These are phyloP conservation scores for Torymus auratus DNA, from an alignment of 2,888 invertebrate species.

Conservation along the genomic window DNA sequence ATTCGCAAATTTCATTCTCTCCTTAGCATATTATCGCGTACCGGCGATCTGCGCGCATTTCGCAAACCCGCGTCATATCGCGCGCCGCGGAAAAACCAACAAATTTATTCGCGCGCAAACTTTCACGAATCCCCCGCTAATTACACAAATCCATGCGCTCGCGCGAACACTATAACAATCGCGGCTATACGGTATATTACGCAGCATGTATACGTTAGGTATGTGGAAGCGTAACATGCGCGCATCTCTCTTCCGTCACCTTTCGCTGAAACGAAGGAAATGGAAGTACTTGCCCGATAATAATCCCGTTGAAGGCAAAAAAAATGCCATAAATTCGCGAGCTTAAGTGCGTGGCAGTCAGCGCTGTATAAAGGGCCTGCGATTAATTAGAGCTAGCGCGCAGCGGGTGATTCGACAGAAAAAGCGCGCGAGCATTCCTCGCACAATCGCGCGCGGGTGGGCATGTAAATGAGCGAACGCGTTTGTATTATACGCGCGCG, in stretches of 20 bases:
- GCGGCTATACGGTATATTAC: background rate
- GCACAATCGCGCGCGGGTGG: background rate
- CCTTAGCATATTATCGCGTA: slow-evolving; percentile 35
- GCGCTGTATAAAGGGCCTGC: too few relatives aligned
- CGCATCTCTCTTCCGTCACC: slow-evolving; percentile 13
- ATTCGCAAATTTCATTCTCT: slow-evolving; percentile 32
- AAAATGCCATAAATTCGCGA: background rate
- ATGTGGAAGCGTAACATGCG: background rate
- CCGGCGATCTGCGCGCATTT: slow-evolving; percentile 6
- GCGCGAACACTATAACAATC: background rate
- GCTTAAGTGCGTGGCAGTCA: too few relatives aligned
- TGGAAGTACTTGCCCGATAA: background rate
- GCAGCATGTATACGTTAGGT: background rate
- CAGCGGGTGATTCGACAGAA: background rate
- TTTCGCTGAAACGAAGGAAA: background rate
- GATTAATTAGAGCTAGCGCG: too few relatives aligned
- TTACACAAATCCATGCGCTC: slow-evolving; percentile 19
- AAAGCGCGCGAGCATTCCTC: slow-evolving; percentile 1
- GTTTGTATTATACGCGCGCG: background rate
- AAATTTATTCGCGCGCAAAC: slow-evolving; percentile 29
- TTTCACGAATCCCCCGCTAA: slow-evolving; percentile 22
- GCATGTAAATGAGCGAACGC: slow-evolving; percentile 31
- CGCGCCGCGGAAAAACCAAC: slow-evolving; percentile 16
- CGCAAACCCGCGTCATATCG: slow-evolving; percentile 10
- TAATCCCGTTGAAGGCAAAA: too few relatives aligned